Conservation (phyloP, 2,888 invertebrate genomes). For the Bimastos eiseni region DNA sequence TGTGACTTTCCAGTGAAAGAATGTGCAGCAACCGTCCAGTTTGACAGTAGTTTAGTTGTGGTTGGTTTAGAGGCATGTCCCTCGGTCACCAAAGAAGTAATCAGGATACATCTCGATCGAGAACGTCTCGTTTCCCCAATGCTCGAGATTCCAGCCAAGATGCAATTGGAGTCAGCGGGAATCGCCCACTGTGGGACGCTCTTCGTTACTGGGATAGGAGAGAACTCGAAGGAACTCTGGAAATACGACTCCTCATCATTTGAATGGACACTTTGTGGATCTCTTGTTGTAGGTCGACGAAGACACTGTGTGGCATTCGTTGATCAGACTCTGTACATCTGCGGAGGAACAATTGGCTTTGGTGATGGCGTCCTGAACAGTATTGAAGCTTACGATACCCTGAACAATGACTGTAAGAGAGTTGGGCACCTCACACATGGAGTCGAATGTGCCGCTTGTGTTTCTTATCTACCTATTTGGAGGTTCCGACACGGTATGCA, state of each 20-base stretch:
- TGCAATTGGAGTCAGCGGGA: background rate
- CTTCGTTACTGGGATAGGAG: background rate
- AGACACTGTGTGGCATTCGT: background rate
- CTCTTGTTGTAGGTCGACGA: background rate
- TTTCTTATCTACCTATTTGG: background rate
- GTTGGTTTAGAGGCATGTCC: background rate
- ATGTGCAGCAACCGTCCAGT: background rate
- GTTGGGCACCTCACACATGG: background rate
- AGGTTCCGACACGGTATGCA: background rate
- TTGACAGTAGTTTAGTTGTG: background rate
- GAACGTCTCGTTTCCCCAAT: background rate
- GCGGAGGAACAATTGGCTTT: background rate
- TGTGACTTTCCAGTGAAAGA: background rate
- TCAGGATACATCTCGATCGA: background rate
- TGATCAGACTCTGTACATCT: background rate
- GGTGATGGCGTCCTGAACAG: background rate
- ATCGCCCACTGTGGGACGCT: background rate
- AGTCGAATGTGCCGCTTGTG: background rate
- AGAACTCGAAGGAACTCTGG: background rate
- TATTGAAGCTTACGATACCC: background rate
- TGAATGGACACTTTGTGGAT: background rate
- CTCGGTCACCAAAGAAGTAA: background rate
- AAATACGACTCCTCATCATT: background rate
- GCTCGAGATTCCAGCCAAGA: background rate
- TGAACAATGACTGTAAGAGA: background rate